Conservation (phyloP, 2,797 vertebrate genomes). For the Yasuhikotakia modesta region DNA sequence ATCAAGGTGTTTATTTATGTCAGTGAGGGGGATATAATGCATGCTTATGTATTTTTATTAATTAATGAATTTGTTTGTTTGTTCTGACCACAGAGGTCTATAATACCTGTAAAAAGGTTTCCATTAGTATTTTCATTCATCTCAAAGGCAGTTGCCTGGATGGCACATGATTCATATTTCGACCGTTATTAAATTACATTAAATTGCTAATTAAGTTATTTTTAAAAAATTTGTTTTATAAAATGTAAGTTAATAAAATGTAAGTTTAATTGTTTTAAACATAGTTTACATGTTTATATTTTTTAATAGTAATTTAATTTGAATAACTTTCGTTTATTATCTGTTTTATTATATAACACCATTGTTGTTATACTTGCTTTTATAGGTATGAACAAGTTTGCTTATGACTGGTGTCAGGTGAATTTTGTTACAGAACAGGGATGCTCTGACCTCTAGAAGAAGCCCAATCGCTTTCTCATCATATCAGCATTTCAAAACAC, state of each 20-base stretch:
- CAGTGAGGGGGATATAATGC: slow-evolving; percentile 11
- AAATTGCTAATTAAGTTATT: no score
- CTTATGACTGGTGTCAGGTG: neutral
- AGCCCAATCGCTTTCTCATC: slow-evolving; percentile 59
- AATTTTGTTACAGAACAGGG: slow-evolving; percentile 21
- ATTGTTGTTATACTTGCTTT: slow-evolving; percentile 61
- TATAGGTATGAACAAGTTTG: neutral
- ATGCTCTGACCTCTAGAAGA: slow-evolving; percentile 68
- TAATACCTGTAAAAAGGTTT: neutral
- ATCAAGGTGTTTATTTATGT: slow-evolving; percentile 36
- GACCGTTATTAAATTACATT: no score
- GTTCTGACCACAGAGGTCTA: slow-evolving; percentile 13
- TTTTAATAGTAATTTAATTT: no score
- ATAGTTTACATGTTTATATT: no score
- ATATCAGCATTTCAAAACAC: slow-evolving; percentile 46
- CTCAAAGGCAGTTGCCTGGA: neutral
- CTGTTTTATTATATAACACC: neutral
- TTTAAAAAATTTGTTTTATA: no score
- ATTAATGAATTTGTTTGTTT: slow-evolving; percentile 35
- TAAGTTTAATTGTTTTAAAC: no score
- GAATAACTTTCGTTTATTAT: no score
- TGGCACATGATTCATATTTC: neutral
- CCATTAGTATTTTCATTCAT: slow-evolving; percentile 16
- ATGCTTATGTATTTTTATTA: slow-evolving; percentile 12
- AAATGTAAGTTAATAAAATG: no score